phyloP scores from a whole-genome alignment of 1,140 invertebrate genomes.

The Zeugodacus cucurbitae region DNA sequence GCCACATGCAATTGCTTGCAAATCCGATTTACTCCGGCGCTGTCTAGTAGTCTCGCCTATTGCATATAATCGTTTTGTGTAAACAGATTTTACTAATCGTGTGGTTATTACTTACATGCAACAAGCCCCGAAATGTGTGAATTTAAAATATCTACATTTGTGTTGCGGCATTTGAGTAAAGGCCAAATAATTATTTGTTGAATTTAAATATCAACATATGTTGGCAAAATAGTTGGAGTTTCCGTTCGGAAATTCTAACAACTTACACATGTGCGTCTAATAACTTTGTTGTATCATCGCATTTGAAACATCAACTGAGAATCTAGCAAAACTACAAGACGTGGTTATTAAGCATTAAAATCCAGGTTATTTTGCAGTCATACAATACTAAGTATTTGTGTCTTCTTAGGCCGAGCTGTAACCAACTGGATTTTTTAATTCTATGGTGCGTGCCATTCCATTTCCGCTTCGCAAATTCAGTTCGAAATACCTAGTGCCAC shows the following conservation, averaged over 20 bases:
- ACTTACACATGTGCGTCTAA: too few species aligned
- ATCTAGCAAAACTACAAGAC: too few species aligned
- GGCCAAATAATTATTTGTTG: background rate
- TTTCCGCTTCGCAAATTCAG: too few species aligned
- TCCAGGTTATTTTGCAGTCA: too few species aligned
- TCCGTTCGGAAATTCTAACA: background rate
- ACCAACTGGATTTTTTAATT: too few species aligned
- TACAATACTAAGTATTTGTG: too few species aligned
- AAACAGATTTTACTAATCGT: conserved; percentile 39
- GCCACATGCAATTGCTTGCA: background rate
- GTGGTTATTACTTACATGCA: conserved; percentile 33
- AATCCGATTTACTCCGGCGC: background rate
- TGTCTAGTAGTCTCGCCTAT: conserved; percentile 10
- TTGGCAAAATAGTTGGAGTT: background rate
- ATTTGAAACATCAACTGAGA: too few species aligned
- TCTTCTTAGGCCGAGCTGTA: too few species aligned
- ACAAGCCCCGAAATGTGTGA: background rate
- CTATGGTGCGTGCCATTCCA: too few species aligned
- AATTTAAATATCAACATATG: background rate
- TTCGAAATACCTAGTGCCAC: too few species aligned
- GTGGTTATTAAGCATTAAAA: too few species aligned
- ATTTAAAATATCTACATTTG: conserved; percentile 32
- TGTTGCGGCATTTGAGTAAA: background rate
- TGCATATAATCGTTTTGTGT: conserved; percentile 33
- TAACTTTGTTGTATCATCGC: too few species aligned